Base-by-base conservation (phyloP, 1,140 invertebrate genomes). In the Diploscapter pachys region DNA sequence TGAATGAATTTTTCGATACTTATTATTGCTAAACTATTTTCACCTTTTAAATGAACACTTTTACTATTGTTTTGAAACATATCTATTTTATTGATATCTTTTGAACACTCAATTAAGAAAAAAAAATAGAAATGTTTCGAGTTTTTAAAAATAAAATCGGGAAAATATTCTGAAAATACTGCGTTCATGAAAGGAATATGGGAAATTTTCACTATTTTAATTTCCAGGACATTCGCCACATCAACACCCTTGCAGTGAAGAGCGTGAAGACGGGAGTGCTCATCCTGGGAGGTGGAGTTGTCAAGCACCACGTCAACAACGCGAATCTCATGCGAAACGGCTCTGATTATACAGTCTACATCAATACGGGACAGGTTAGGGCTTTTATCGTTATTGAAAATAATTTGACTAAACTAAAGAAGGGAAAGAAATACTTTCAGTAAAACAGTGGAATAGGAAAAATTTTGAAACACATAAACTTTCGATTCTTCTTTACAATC, bases 291-390 rank as follows among this genome's bases (percentile, higher is more conserved):
- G 96, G 96, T 63, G 96, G 96, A 5, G 87, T 99, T 0, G 90
- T 98, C n/a, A 99, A 99, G 87, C 97, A 99, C 89, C 97, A 99
- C 84, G 98, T 98, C 74, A 96, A 93, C 86, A 97, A 97, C 89
- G 94, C 94, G 4, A 97, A 97, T 89, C 88, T 97, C 71, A 96
- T 97, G 94, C 90, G 96, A 80, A 99, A 99, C 88, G 96, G 96
- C n/a, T 93, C 95, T 11, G 94, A 99, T 86, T 99, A 90, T 88
- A 89, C 94, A 2, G 94, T 99, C 5, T 99, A 92, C 88, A 88
- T 99, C 3, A 99, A 99, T 86, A 99, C 96, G n/a, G 92, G 92
- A 2, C 91, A 91, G 52, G 81, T 82, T 53, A 56, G 65, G 31
- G 31, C 31, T 31, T 31, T 31, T 31, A 31, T 31, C 31, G 31